Base-by-base conservation (phyloP, 2,113 vertebrate species). In the Meleagris gallopavo region DNA sequence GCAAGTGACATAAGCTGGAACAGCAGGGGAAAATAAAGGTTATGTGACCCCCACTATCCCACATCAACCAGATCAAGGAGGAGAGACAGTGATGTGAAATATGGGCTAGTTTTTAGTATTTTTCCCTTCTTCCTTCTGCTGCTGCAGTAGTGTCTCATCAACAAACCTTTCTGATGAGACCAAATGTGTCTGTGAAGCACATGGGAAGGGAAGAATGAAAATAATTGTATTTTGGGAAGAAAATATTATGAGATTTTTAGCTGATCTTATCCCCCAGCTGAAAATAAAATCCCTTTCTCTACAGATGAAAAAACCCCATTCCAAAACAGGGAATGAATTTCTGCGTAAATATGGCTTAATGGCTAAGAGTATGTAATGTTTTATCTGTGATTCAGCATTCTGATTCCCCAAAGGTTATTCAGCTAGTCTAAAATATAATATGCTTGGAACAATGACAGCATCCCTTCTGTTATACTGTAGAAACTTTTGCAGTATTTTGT, bases 381-480 rank as follows among this genome's bases (percentile, higher is more conserved):
- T 94, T 84, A 73, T 85, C 43, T 91, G 65, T 93, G 94, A 94
- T 86, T 95, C 95, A 97, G 91, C 93, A 82, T 89, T 96, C 83
- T 67, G 64, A 65, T 76, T 96, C 82, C 93, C 89, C 48, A 80
- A 95, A 95, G 92, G 87, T 96, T 95, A 89, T 95, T 92, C 89
- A 90, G 57, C 93, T 88, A 77, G 83, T 85, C 89, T 90, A 87
- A 95, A 84, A 92, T 86, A 80, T 92, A 95, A 94, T 94, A 94
- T 94, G 50, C 65, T 93, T 96, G 96, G 89, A 91, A 94, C 94
- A 96, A 96, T 96, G 89, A 96, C 90, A 96, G 86, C 96, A 96
- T 78, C 80, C 83, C 83, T 96, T 94, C 94, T 94, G 91, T 95
- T 96, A 89, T 76, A 93, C 64, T 92, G 69, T 93, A 90, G 94